These are phyloP conservation scores for Andrena trimmerana DNA, from an alignment of 2,888 invertebrate genomes.

Conservation along the genomic window DNA sequence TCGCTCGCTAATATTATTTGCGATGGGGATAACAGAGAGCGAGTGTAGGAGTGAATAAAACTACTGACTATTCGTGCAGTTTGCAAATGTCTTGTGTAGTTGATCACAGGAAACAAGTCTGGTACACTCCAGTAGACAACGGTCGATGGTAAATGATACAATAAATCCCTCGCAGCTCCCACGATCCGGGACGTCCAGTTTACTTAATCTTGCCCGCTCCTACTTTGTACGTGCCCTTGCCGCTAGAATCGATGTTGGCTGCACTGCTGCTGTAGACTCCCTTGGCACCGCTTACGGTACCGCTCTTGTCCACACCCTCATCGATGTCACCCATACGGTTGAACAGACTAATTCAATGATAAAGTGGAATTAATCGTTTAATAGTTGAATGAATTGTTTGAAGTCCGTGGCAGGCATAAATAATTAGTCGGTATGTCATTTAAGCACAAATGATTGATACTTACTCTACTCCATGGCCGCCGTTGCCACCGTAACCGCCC, in stretches of 20 bases:
- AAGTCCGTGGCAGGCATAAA: neutral
- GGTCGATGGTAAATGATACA: slow-evolving; percentile 2
- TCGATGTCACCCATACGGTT: slow-evolving; percentile 84
- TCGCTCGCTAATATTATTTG: neutral
- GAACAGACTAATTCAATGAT: slow-evolving; percentile 71
- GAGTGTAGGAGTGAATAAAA: neutral
- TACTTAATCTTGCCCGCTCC: slow-evolving; percentile 82
- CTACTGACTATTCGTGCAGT: neutral
- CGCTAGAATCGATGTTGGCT: slow-evolving; percentile 84
- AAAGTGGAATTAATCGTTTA: neutral
- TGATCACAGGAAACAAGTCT: neutral
- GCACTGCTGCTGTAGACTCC: slow-evolving; percentile 86
- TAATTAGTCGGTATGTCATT: neutral
- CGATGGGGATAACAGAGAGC: neutral
- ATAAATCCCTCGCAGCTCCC: neutral
- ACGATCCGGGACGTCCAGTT: neutral
- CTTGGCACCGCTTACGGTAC: slow-evolving; percentile 84
- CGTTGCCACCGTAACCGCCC: slow-evolving; percentile 27
- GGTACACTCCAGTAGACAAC: neutral
- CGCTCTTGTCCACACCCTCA: slow-evolving; percentile 83
- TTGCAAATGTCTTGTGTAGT: neutral
- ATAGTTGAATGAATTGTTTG: neutral
- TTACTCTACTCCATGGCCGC: slow-evolving; percentile 61
- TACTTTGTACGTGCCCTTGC: slow-evolving; percentile 86
- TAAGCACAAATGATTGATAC: slow-evolving; percentile 12